Base-by-base conservation (phyloP, 2,113 vertebrate genomes). In the Promerops cafer region DNA sequence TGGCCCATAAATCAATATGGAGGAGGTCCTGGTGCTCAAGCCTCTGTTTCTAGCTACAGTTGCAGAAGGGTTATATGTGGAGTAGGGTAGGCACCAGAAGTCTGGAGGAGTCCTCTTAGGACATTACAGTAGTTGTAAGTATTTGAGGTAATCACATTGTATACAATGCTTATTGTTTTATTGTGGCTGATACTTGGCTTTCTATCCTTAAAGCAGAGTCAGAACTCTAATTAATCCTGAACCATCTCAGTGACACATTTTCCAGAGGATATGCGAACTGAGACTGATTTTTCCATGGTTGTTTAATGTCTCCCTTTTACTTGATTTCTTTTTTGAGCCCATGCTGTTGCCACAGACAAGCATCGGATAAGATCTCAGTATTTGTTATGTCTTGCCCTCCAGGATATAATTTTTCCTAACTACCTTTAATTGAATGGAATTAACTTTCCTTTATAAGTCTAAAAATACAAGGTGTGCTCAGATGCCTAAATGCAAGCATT, bases 1-100 rank as follows among this genome's bases (percentile, higher is more conserved):
- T 93, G 88, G 86, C 44, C 89, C 69, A 85, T 96, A 96, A 94
- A 95, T 94, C 91, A 96, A 6, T 79, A 89, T 68, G 61, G 77
- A 91, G 40, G 61, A 95, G 65, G 74, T 89, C 57, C 49, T 94
- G 65, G 49, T 91, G 20, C 77, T 81, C 44, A 64, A 90, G 65
- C n/a, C 52, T 84, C 9, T 50, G 31, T 79, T 91, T 39, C 30
- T 68, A 87, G 63, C 82, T 77, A 6, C 40, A 95, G 69, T 78
- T 94, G 61, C 23, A 65, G 80, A 83, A 69, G 66, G 4, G 45
- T 69, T 87, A 3, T 64, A 44, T 76, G 10, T 79, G 40, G 50
- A 76, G 52, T 35, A 69, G n/a, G 49, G 77, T 49, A 70, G 33
- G 35, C 60, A 83, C 30, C 21, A 70, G 66, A 39, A 59, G 16